These are phyloP conservation scores for Acanthacorydalis orientalis DNA, from an alignment of 2,888 invertebrate species.

Conservation along the genomic window DNA sequence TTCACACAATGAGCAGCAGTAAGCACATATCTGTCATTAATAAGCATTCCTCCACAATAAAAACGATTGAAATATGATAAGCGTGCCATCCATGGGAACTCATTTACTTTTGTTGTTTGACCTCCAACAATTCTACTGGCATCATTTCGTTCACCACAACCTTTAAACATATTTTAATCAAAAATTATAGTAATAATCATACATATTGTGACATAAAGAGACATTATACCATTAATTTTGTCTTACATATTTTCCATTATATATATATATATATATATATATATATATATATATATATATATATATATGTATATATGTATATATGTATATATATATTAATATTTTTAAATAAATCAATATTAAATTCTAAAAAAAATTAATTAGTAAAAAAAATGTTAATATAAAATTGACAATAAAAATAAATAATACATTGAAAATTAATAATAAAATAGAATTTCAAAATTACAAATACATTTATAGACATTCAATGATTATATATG, in stretches of 20 bases:
- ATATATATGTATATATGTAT: too few relatives aligned
- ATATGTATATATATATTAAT: too few relatives aligned
- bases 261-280: too few relatives aligned
- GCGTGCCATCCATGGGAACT: conserved; percentile 81
- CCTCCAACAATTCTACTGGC: conserved; percentile 72
- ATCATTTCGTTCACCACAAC: conserved; percentile 71
- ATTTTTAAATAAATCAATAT: too few relatives aligned
- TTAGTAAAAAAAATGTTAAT: too few relatives aligned
- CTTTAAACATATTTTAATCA: conserved; percentile 26
- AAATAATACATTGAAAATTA: too few relatives aligned
- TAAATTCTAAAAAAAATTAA: too few relatives aligned
- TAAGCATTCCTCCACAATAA: conserved; percentile 77
- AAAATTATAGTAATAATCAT: background rate
- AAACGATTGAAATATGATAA: conserved; percentile 75
- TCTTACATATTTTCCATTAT: too few relatives aligned
- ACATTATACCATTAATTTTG: too few relatives aligned
- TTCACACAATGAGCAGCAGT: conserved; percentile 83
- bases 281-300: too few relatives aligned
- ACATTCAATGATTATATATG: background rate
- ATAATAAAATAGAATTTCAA: too few relatives aligned
- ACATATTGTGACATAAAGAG: background rate
- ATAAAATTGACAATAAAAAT: too few relatives aligned
- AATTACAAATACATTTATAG: background rate
- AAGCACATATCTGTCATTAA: conserved; percentile 75
- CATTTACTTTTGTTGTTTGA: conserved; percentile 52